A percentile compares a stretch with the other conserved stretches of the same genome.
Evolutionary conservation across 2,888 invertebrate species (phyloP).

Genomic region (Archaeoteleia sp.): DNA sequence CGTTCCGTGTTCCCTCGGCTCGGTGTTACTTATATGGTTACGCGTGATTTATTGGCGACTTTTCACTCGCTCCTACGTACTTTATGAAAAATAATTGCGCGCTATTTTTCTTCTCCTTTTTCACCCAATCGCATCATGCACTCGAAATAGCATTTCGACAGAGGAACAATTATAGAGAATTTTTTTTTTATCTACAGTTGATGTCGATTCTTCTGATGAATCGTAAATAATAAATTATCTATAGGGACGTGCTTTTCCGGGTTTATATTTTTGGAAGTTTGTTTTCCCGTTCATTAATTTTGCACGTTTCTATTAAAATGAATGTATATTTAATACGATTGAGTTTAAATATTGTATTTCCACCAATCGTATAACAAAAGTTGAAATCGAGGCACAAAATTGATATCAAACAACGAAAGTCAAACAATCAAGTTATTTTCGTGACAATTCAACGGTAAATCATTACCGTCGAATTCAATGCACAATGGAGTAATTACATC

Average conservation of each 20-base stretch:
- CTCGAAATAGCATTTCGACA: not conserved
- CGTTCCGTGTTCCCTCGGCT: conserved; percentile 30
- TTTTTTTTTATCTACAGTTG: not conserved
- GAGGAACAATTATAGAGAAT: not conserved
- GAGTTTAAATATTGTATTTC: too few relatives aligned
- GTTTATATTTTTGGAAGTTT: not conserved
- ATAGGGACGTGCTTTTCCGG: not conserved
- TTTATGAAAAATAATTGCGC: too few relatives aligned
- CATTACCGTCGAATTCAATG: too few relatives aligned
- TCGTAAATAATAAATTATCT: not conserved
- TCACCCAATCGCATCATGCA: not conserved
- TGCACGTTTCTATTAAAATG: not conserved
- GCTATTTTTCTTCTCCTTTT: too few relatives aligned
- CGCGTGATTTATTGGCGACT: conserved; percentile 22
- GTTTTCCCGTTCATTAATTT: not conserved
- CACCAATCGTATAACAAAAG: too few relatives aligned
- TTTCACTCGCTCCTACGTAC: not conserved
- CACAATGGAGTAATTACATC: too few relatives aligned
- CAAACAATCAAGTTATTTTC: too few relatives aligned
- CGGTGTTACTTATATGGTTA: conserved; percentile 31
- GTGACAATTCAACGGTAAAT: too few relatives aligned
- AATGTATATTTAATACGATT: not conserved
- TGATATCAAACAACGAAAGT: too few relatives aligned
- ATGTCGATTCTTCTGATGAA: not conserved
- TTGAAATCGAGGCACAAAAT: too few relatives aligned